Percentiles rank a stretch among this genome's conserved stretches.
phyloP scores from a whole-genome alignment of 2,888 invertebrate species.

The Sarcophaga variegata region DNA sequence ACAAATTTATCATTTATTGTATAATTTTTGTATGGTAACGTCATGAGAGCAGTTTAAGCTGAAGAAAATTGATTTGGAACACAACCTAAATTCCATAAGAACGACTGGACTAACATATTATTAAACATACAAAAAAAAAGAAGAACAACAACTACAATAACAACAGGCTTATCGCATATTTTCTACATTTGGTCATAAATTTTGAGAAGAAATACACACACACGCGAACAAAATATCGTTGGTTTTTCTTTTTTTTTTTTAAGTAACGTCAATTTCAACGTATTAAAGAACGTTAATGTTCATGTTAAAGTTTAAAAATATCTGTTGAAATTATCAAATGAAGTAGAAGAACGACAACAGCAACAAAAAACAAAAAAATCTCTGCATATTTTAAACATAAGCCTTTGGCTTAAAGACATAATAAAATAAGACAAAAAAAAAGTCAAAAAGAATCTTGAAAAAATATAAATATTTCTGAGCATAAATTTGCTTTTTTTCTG shows the following conservation, averaged over 20 bases:
- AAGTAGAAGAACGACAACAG: constrained; percentile 32
- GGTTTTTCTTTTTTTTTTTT: neutral
- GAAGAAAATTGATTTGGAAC: neutral
- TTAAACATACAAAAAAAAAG: constrained; percentile 1
- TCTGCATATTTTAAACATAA: constrained; percentile 33
- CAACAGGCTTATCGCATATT: constrained; percentile 55
- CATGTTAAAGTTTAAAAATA: constrained; percentile 66
- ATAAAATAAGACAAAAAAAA: no score
- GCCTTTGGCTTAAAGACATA: constrained; percentile 42
- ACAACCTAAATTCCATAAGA: constrained; percentile 45
- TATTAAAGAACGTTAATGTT: constrained; percentile 62
- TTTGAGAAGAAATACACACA: constrained; percentile 39
- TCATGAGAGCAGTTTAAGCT: neutral
- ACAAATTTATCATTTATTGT: no score
- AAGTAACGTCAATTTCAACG: constrained; percentile 46
- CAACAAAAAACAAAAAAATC: neutral
- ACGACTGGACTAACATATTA: constrained; percentile 31
- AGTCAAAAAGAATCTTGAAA: constrained; percentile 5
- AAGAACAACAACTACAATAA: constrained; percentile 12
- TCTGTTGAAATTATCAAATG: constrained; percentile 69
- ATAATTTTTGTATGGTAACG: neutral
- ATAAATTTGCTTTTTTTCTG: neutral
- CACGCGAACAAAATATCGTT: neutral
- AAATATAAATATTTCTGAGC: neutral
- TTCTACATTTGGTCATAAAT: constrained; percentile 56